phyloP scores from a whole-genome alignment of 1,140 invertebrate genomes.

The Solenopsis invicta region DNA sequence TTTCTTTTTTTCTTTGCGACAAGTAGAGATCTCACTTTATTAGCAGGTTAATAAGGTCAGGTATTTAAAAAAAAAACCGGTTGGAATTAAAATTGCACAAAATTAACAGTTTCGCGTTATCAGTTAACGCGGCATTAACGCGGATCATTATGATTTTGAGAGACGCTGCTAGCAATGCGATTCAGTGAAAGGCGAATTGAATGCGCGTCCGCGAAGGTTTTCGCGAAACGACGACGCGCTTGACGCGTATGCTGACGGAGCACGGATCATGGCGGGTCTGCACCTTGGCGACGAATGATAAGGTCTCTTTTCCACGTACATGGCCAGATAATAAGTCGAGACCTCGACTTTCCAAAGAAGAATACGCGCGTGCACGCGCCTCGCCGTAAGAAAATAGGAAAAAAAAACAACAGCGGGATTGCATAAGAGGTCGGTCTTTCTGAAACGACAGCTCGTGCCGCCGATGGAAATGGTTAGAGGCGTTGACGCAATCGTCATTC shows the following conservation, averaged over 20 bases:
- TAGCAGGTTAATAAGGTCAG: background rate
- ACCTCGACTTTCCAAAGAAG: slow-evolving; percentile 76
- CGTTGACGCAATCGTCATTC: slow-evolving; percentile 61
- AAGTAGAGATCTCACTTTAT: too few relatives aligned
- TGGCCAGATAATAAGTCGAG: slow-evolving; percentile 66
- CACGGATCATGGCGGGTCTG: slow-evolving; percentile 43
- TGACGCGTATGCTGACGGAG: slow-evolving; percentile 47
- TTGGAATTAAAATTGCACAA: background rate
- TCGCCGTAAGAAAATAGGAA: slow-evolving; percentile 7
- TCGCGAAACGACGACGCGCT: slow-evolving; percentile 52
- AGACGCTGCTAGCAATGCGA: slow-evolving; percentile 13
- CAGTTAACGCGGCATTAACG: background rate
- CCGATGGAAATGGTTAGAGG: slow-evolving; percentile 49
- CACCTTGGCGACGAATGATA: slow-evolving; percentile 59
- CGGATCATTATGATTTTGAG: background rate
- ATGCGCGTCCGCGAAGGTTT: slow-evolving; percentile 47
- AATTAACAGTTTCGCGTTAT: background rate
- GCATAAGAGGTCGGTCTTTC: slow-evolving; percentile 61
- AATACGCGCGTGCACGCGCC: slow-evolving; percentile 58
- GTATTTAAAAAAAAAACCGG: background rate
- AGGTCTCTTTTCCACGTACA: slow-evolving; percentile 68
- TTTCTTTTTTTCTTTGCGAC: background rate
- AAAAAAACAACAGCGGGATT: slow-evolving; percentile 65
- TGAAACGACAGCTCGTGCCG: slow-evolving; percentile 71
- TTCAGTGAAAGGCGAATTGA: slow-evolving; percentile 51